A percentile compares a stretch with the other conserved stretches of the same genome.
These are phyloP conservation scores for Myodes glareolus DNA, from an alignment of 2,113 vertebrate genomes.

Conservation along the genomic window DNA sequence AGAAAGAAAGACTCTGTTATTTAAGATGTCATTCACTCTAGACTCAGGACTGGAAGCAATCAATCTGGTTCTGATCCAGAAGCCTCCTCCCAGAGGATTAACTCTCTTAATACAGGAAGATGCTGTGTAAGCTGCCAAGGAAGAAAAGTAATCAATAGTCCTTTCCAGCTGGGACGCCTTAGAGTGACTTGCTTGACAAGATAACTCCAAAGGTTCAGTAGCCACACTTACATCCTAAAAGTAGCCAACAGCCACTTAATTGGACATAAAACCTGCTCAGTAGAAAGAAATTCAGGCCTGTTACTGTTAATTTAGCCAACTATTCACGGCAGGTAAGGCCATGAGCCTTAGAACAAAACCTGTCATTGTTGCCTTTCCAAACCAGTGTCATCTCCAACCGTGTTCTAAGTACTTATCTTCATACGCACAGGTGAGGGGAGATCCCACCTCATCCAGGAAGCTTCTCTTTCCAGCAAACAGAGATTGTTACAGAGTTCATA, in stretches of 20 bases:
- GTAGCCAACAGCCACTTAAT: background rate
- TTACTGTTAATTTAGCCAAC: background rate
- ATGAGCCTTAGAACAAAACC: background rate
- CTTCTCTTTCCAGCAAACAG: background rate
- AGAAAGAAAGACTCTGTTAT: background rate
- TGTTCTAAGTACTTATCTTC: background rate
- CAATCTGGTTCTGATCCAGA: background rate
- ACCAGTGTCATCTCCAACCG: background rate
- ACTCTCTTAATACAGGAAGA: background rate
- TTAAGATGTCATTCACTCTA: background rate
- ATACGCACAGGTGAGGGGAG: background rate
- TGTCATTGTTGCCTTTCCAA: background rate
- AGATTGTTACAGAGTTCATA: background rate
- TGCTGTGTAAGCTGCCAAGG: background rate
- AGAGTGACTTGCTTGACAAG: background rate
- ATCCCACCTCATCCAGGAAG: background rate
- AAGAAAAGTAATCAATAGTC: background rate
- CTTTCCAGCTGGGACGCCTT: background rate
- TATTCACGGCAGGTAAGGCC: background rate
- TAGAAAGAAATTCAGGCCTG: background rate
- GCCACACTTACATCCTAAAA: background rate
- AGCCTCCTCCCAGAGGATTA: background rate
- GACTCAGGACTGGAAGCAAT: background rate
- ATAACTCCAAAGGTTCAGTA: background rate
- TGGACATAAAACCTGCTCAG: background rate